A percentile compares a stretch with the other conserved stretches of the same genome.
Conservation (phyloP, 2,888 invertebrate species). For the Tetanocera ferruginea region DNA sequence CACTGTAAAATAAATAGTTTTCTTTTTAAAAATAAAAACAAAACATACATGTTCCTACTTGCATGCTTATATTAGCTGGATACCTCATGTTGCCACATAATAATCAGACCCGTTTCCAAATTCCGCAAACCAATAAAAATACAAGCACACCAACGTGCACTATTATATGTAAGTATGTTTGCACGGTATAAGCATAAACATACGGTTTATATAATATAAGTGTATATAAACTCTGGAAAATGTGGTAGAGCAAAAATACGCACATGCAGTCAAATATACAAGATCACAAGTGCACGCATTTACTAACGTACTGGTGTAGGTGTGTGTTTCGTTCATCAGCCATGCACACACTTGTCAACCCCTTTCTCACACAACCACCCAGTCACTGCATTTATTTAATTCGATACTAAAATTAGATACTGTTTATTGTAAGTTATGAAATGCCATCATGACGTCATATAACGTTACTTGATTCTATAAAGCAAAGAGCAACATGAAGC, state of each 20-base stretch:
- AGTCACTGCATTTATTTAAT: background rate
- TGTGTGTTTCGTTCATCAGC: background rate
- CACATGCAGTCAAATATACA: background rate
- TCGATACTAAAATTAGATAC: background rate
- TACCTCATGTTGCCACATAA: background rate
- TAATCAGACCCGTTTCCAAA: background rate
- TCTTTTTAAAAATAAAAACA: no score
- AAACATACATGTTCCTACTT: no score
- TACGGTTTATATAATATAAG: no score
- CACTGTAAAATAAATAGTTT: no score
- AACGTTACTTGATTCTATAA: background rate
- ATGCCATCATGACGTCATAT: background rate
- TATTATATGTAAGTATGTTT: no score
- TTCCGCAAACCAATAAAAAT: conserved; percentile 1
- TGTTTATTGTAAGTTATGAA: conserved; percentile 7
- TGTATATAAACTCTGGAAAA: background rate
- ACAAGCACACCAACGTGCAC: background rate
- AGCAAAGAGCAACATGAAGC: background rate
- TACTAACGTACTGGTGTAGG: background rate
- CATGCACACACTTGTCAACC: no score
- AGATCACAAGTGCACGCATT: background rate
- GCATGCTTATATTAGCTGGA: no score
- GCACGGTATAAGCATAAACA: no score
- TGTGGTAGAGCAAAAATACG: background rate
- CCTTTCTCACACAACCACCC: background rate